Conservation (phyloP, 2,113 vertebrate genomes). For the Anser brachyrhynchus region DNA sequence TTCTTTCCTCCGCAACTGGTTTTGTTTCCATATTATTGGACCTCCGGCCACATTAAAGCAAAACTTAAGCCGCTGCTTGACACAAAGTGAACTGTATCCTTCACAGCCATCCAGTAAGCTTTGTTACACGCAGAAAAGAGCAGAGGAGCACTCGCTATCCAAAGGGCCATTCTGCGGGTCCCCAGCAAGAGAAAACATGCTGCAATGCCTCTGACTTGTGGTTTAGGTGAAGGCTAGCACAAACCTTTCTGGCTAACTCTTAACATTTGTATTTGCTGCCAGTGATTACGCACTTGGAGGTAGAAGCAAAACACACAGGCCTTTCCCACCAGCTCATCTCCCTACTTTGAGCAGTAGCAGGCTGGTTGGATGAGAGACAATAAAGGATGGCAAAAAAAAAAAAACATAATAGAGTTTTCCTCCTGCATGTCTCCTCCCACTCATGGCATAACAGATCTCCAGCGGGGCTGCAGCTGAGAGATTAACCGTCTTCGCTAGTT, state of each 20-base stretch:
- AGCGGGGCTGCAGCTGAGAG: background rate
- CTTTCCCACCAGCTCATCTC: background rate
- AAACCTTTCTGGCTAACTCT: background rate
- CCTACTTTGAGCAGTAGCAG: background rate
- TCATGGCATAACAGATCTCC: background rate
- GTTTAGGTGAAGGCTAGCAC: background rate
- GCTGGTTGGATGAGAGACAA: background rate
- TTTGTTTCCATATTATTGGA: accelerated
- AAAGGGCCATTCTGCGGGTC: background rate
- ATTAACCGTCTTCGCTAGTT: background rate
- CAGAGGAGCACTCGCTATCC: background rate
- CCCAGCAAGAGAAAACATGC: background rate
- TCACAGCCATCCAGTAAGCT: background rate
- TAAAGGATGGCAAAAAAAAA: background rate
- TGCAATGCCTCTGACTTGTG: background rate
- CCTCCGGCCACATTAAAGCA: background rate
- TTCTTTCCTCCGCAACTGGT: too few species aligned
- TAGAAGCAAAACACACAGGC: background rate
- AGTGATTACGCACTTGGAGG: background rate
- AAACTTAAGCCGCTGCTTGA: background rate
- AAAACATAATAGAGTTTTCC: background rate
- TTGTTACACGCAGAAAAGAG: background rate
- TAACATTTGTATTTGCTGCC: background rate
- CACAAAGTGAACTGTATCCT: background rate
- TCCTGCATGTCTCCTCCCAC: background rate